Conservation (phyloP, 2,113 vertebrate species). For the Coregonus clupeaformis region DNA sequence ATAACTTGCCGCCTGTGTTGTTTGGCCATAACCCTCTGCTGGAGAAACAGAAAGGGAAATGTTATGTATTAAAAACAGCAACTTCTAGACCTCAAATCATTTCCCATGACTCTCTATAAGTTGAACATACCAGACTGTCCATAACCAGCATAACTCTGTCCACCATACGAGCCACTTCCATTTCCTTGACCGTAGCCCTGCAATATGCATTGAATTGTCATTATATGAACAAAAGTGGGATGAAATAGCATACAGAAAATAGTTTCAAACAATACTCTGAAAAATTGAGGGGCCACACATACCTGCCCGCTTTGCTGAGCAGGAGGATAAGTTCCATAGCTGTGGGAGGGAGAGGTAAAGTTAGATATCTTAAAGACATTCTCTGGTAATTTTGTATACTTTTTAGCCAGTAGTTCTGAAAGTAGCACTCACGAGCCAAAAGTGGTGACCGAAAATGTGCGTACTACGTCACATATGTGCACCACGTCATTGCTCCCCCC, state of each 20-base stretch:
- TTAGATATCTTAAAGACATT: constrained; percentile 28
- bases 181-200: constrained; percentile 77
- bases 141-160: constrained; percentile 67
- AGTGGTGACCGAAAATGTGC: no score
- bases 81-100: not conserved
- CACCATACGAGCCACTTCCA: constrained; percentile 58
- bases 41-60: not conserved
- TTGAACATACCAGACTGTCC: constrained; percentile 60
- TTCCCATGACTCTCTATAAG: constrained; percentile 24
- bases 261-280: not conserved
- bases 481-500: no score
- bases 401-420: no score
- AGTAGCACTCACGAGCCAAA: no score
- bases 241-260: not conserved
- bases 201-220: not conserved
- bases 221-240: not conserved
- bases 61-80: no score
- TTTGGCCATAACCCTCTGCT: constrained; percentile 63
- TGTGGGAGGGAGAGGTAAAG: constrained; percentile 51
- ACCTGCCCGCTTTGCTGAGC: constrained; percentile 85
- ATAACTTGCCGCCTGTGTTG: constrained; percentile 30
- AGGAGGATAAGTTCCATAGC: constrained; percentile 73
- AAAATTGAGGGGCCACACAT: constrained; percentile 29
- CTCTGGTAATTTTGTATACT: no score
- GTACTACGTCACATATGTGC: no score